A percentile compares a stretch with the other conserved stretches of the same genome.
phyloP scores from a whole-genome alignment of 2,888 invertebrate genomes.

The Pristionchus arcanus region DNA sequence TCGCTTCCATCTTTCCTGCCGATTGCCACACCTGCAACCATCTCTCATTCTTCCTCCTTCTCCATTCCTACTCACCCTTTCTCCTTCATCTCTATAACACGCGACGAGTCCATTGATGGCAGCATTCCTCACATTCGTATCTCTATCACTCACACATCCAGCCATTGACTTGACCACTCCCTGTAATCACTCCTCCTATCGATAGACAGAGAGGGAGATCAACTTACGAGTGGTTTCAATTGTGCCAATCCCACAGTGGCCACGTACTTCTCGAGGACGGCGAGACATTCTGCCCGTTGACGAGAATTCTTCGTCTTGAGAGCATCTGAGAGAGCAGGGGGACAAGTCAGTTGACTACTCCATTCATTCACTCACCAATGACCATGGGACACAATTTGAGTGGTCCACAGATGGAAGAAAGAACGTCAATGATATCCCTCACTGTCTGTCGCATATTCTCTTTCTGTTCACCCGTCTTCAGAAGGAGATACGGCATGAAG shows the following conservation, averaged over 20 bases:
- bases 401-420: conserved; percentile 65
- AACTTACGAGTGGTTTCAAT: conserved; percentile 83
- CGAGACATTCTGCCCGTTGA: conserved; percentile 95
- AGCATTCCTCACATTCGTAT: conserved; percentile 95
- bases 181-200: conserved; percentile 42
- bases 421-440: conserved; percentile 63
- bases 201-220: background rate
- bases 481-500: conserved; percentile 94
- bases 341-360: background rate
- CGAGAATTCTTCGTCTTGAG: conserved; percentile 96
- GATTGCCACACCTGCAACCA: conserved; percentile 63
- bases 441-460: conserved; percentile 64
- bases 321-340: conserved; percentile 85
- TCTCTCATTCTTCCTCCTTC: background rate
- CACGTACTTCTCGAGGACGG: conserved; percentile 89
- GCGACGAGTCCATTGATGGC: conserved; percentile 94
- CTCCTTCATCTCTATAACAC: conserved; percentile 92
- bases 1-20: conserved; percentile 80
- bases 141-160: conserved; percentile 94
- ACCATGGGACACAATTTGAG: conserved; percentile 64
- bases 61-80: conserved; percentile 83
- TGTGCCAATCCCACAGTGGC: conserved; percentile 84
- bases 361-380: conserved; percentile 57
- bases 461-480: conserved; percentile 84
- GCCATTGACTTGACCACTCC: conserved; percentile 92